Conservation (phyloP, 1,140 invertebrate genomes). For the Dendroctonus valens region DNA sequence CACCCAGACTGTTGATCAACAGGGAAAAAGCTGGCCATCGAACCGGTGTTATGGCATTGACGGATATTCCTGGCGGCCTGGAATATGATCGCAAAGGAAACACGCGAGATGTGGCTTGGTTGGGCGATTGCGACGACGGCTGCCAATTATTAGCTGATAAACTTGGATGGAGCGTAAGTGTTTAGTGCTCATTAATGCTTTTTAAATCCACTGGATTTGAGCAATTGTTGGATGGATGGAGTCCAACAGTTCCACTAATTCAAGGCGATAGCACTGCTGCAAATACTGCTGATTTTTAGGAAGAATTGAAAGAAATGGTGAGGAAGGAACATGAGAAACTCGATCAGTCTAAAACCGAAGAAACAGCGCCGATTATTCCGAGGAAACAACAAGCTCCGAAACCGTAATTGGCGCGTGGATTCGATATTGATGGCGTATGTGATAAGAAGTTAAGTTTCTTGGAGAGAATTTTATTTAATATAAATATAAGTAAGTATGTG, state of each 20-base stretch:
- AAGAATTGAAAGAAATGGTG: conserved; percentile 62
- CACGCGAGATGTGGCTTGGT: conserved; percentile 78
- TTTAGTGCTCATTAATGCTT: no score
- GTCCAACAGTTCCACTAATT: no score
- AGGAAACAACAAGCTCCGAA: no score
- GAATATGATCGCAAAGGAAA: conserved; percentile 65
- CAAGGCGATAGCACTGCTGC: no score
- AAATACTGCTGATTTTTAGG: conserved; percentile 49
- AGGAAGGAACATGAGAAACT: conserved; percentile 57
- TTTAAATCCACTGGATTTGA: no score
- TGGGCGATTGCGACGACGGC: conserved; percentile 88
- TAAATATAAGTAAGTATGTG: no score
- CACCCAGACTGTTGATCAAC: conserved; percentile 83
- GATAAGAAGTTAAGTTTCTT: no score
- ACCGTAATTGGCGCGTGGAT: no score
- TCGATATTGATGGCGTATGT: no score
- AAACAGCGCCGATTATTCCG: no score
- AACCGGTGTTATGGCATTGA: conserved; percentile 55
- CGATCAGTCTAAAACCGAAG: conserved; percentile 37
- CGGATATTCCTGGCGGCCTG: conserved; percentile 62
- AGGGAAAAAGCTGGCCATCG: conserved; percentile 69
- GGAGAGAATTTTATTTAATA: no score
- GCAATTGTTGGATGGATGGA: no score
- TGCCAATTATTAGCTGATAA: conserved; percentile 74
- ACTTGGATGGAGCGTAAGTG: conserved; percentile 77